Percentiles rank a stretch among this genome's conserved stretches.
Evolutionary conservation across 2,113 vertebrate species (phyloP).

Genomic region (Oncorhynchus tshawytscha): DNA sequence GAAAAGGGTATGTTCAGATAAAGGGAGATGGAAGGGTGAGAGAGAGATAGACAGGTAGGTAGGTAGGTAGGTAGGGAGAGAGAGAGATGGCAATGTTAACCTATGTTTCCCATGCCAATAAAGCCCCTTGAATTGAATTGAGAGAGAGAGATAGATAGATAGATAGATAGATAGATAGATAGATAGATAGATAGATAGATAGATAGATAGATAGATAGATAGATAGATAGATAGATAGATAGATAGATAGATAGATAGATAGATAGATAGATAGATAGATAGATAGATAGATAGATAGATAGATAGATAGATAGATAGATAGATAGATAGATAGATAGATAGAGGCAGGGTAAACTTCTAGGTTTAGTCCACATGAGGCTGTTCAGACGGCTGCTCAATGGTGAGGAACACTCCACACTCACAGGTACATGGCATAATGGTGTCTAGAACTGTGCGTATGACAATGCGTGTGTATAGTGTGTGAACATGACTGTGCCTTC

Average conservation of each 20-base stretch:
- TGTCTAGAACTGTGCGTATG: conserved; percentile 5
- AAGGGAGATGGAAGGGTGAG: too few species aligned
- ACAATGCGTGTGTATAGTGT: neutral
- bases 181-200: conserved; percentile 11
- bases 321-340: conserved; percentile 1
- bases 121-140: too few species aligned
- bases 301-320: conserved; percentile 15
- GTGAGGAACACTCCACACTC: too few species aligned
- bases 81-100: conserved; percentile 2
- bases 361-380: too few species aligned
- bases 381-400: too few species aligned
- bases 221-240: conserved; percentile 13
- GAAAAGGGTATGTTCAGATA: neutral
- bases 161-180: neutral
- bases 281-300: neutral
- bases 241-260: neutral
- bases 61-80: neutral
- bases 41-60: too few species aligned
- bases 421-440: neutral
- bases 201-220: conserved; percentile 13
- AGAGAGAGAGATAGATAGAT: neutral
- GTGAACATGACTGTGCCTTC: conserved; percentile 5
- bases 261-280: neutral
- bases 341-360: too few species aligned
- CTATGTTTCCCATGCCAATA: too few species aligned